These are phyloP conservation scores for Spongilla lacustris DNA, from an alignment of 37 sponge, comb jelly and placozoan species.

Conservation along the genomic window DNA sequence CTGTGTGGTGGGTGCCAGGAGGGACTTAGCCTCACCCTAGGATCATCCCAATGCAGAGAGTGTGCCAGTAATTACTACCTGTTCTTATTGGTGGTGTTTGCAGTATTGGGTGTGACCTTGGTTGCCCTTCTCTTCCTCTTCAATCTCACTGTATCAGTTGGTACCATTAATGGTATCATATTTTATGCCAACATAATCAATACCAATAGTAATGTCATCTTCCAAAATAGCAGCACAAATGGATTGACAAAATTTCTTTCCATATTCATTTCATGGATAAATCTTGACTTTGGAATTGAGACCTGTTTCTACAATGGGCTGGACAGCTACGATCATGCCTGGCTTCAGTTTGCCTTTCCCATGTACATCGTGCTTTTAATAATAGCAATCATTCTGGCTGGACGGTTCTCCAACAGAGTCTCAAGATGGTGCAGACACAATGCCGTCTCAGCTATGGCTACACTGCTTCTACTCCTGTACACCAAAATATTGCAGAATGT, in stretches of 20 bases:
- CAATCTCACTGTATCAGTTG: slow-evolving; percentile 25
- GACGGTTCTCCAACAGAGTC: neutral
- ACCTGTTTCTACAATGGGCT: too few species aligned
- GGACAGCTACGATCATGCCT: neutral
- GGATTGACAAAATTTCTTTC: too few species aligned
- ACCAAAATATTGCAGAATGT: neutral
- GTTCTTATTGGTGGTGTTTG: too few species aligned
- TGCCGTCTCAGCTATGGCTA: slow-evolving; percentile 6
- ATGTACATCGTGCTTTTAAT: neutral
- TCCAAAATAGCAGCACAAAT: too few species aligned
- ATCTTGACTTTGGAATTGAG: too few species aligned
- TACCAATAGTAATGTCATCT: too few species aligned
- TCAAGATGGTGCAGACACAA: neutral
- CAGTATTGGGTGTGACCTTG: neutral
- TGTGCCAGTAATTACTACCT: too few species aligned
- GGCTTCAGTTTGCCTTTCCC: slow-evolving; percentile 13
- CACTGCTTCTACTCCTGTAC: slow-evolving; percentile 9
- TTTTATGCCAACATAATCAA: slow-evolving; percentile 24
- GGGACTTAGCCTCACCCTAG: neutral
- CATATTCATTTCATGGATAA: too few species aligned
- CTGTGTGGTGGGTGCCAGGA: neutral
- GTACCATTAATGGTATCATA: slow-evolving; percentile 15
- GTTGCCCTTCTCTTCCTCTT: slow-evolving; percentile 23
- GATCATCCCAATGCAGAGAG: neutral
- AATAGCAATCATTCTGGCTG: neutral